A percentile compares a stretch with the other conserved stretches of the same genome.
phyloP scores from a whole-genome alignment of 2,888 invertebrate species.

The Flabesymbios commensalis region DNA sequence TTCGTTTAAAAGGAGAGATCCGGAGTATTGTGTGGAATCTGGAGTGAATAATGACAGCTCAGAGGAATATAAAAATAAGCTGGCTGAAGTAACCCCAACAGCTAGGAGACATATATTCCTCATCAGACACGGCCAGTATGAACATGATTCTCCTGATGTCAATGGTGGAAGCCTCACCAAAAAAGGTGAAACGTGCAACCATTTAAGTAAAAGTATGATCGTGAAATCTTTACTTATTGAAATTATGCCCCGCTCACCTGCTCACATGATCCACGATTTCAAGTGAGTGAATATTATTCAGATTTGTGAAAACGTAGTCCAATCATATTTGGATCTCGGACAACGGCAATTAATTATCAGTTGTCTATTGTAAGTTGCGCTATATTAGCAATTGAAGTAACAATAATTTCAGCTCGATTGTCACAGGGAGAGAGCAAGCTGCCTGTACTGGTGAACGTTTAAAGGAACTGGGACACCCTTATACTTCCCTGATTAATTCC shows the following conservation, averaged over 20 bases:
- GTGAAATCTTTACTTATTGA: neutral
- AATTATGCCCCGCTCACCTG: neutral
- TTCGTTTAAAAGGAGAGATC: too few species aligned
- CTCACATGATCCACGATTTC: too few species aligned
- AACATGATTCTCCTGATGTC: slow-evolving; percentile 74
- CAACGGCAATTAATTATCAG: too few species aligned
- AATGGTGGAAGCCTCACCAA: slow-evolving; percentile 77
- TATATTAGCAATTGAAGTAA: too few species aligned
- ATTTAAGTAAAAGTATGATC: neutral
- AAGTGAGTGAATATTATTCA: too few species aligned
- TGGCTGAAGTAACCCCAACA: slow-evolving; percentile 63
- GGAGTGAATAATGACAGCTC: too few species aligned
- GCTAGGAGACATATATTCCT: slow-evolving; percentile 32
- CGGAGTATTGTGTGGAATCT: too few species aligned
- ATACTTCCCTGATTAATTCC: slow-evolving; percentile 79
- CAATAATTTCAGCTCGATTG: too few species aligned
- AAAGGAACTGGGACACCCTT: slow-evolving; percentile 76
- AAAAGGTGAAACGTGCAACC: slow-evolving; percentile 68
- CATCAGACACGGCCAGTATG: slow-evolving; percentile 88
- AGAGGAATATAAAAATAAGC: slow-evolving; percentile 41
- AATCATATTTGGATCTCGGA: too few species aligned
- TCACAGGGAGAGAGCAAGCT: slow-evolving; percentile 82
- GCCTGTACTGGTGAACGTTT: slow-evolving; percentile 79
- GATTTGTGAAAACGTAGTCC: too few species aligned
- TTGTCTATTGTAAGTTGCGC: too few species aligned